phyloP scores from a whole-genome alignment of 2,888 invertebrate species.

The Lamellibrachia satsuma region DNA sequence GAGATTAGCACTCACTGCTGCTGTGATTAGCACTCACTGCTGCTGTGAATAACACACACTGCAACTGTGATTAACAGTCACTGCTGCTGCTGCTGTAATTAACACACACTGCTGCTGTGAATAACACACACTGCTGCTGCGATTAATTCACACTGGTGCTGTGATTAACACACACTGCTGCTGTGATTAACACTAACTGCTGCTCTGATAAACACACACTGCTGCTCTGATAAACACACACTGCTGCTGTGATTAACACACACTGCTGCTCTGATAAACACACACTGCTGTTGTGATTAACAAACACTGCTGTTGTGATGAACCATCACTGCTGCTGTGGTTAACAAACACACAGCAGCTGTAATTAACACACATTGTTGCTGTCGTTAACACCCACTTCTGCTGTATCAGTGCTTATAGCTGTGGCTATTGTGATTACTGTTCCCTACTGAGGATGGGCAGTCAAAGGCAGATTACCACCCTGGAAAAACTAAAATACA shows the following conservation, averaged over 20 bases:
- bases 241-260: no score
- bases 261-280: no score
- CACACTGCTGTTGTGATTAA: no score
- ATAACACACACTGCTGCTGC: background rate
- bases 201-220: background rate
- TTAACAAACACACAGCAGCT: no score
- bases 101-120: background rate
- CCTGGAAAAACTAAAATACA: background rate
- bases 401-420: background rate
- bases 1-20: background rate
- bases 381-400: no score
- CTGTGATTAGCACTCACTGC: no score
- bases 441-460: background rate
- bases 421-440: background rate
- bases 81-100: background rate
- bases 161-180: no score
- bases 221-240: background rate
- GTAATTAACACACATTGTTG: no score
- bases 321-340: no score
- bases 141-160: background rate
- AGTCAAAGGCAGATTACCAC: background rate
- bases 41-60: background rate
- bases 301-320: no score
- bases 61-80: background rate
- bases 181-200: background rate